These are phyloP conservation scores for Ommatoiulus sabulosus DNA, from an alignment of 2,888 invertebrate genomes.

Conservation along the genomic window DNA sequence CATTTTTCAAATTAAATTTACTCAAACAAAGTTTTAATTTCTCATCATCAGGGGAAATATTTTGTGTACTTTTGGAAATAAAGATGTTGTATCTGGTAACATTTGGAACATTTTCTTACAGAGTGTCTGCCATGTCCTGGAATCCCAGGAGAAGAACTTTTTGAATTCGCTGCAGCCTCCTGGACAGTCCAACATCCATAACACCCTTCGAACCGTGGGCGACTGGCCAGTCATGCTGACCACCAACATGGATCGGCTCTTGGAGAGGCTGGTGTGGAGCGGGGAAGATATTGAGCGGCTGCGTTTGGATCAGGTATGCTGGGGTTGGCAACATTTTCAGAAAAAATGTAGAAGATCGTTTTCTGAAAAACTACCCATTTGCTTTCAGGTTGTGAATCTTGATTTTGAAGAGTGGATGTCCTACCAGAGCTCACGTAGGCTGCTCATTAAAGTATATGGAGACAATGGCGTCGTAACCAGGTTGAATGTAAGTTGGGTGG, in stretches of 20 bases:
- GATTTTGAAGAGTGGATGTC: slow-evolving; percentile 53
- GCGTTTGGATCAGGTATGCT: slow-evolving; percentile 55
- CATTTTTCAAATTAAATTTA: no score
- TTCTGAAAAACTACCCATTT: neutral
- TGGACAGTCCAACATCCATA: slow-evolving; percentile 55
- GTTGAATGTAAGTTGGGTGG: slow-evolving; percentile 50
- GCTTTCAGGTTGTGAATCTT: slow-evolving; percentile 18
- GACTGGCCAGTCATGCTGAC: slow-evolving; percentile 53
- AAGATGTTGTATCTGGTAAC: no score
- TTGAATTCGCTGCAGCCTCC: slow-evolving; percentile 52
- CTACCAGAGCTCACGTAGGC: slow-evolving; percentile 19
- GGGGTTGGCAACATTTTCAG: neutral
- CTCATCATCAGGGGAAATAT: no score
- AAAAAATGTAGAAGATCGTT: no score
- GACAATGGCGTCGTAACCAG: slow-evolving; percentile 59
- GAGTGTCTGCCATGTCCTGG: slow-evolving; percentile 30
- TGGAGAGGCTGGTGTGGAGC: slow-evolving; percentile 54
- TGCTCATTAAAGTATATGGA: slow-evolving; percentile 57
- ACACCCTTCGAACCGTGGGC: slow-evolving; percentile 54
- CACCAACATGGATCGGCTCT: slow-evolving; percentile 56
- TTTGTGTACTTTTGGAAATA: no score
- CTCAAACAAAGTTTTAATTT: no score
- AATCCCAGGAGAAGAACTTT: slow-evolving; percentile 49
- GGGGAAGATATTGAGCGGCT: slow-evolving; percentile 56
- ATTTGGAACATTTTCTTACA: no score